These are phyloP conservation scores for Hypanus sabinus DNA, from an alignment of 2,113 vertebrate genomes.

Conservation along the genomic window DNA sequence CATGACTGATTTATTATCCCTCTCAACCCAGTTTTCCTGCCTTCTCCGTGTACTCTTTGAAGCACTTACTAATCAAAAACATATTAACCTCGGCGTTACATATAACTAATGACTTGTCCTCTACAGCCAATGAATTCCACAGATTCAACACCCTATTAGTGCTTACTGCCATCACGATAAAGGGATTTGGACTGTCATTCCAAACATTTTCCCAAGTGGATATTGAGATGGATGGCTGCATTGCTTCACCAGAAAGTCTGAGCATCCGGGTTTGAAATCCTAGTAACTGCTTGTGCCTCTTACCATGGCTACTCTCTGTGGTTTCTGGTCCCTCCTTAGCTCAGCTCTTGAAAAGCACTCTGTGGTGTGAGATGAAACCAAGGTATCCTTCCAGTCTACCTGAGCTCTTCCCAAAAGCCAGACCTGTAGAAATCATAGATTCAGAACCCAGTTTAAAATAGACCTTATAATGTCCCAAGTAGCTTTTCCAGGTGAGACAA, in stretches of 20 bases:
- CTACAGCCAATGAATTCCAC: too few relatives aligned
- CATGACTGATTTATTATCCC: too few relatives aligned
- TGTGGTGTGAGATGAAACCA: not conserved
- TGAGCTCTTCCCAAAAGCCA: not conserved
- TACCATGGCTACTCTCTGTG: not conserved
- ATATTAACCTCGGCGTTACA: too few relatives aligned
- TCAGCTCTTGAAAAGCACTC: not conserved
- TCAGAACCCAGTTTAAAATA: not conserved
- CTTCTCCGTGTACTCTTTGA: too few relatives aligned
- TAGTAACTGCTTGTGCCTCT: too few relatives aligned
- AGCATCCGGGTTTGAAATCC: not conserved
- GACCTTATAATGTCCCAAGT: not conserved
- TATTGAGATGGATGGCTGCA: not conserved
- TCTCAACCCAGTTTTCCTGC: too few relatives aligned
- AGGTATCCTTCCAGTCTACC: not conserved
- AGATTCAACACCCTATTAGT: not conserved
- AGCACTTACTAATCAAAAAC: too few relatives aligned
- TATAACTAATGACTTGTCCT: too few relatives aligned
- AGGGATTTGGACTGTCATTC: not conserved
- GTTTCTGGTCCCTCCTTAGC: not conserved
- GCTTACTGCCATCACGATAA: too few relatives aligned
- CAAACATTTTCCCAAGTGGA: not conserved
- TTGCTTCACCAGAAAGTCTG: not conserved
- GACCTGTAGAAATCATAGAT: not conserved
- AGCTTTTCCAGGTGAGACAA: too few relatives aligned